Base-by-base conservation (phyloP, 2,888 invertebrate genomes). In the Ceratothoa steindachneri region DNA sequence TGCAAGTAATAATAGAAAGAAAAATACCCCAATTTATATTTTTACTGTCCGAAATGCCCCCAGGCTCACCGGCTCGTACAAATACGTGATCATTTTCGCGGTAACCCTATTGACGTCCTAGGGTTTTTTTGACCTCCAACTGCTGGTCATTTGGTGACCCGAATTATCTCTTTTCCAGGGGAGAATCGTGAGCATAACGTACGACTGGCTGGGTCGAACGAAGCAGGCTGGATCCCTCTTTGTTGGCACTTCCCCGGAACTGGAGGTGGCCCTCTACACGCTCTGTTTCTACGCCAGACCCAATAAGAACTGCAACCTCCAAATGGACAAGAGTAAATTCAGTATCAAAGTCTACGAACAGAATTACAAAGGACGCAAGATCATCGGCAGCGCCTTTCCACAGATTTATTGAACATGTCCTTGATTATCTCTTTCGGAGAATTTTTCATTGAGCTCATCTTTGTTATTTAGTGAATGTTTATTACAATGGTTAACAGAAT, bases 191-290 rank as follows among this genome's bases (percentile, higher is more conserved):
- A 77, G 80, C 65, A 64, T 80, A 51, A 70, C 75, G 24, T 81
- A 81, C 76, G 89, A 87, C 71, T 90, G 91, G 83, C 88, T 89
- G 82, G 88, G 89, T 0, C 85, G 88, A 0, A 89, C 89, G 80
- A 93, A 93, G 82, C 92, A 93, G 0, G 91, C 91, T 0, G 90
- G 90, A 69, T 87, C 89, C 0, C 87, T 93, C 86, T 92, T 93
- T 82, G 86, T 93, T 77, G 93, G 93, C 28, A 92, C 92, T 0
- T 93, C 93, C 70, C 96, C 96, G 0, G 96, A 96, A 85, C 86
- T 95, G 80, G 96, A 97, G 84, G 88, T 97, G 85, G 92, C 95
- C 0, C 84, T 96, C 1, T 96, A 94, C 84, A 92, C 95, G 0
- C 87, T 94, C 2, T 97, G 96, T 83, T 95, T 92, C 83, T 86